Conservation (phyloP, 2,797 vertebrate species). For the Gorsachius magnificus region DNA sequence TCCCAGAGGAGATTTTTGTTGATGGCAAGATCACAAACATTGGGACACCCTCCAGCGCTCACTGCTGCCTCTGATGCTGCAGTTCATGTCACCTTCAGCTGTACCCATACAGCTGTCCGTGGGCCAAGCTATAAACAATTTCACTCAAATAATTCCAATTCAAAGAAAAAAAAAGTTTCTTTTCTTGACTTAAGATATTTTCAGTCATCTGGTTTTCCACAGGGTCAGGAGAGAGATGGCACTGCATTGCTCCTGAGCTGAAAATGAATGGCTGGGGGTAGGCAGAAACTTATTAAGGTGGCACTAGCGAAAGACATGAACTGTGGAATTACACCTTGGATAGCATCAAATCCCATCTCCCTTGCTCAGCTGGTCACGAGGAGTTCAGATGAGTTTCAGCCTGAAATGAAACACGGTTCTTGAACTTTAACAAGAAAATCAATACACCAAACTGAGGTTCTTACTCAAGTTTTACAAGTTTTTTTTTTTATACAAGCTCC, state of each 20-base stretch:
- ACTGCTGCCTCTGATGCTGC: background rate
- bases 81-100: background rate
- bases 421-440: constrained; percentile 32
- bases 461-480: background rate
- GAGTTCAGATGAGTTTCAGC: constrained; percentile 25
- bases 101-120: accelerated
- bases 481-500: background rate
- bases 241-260: constrained; percentile 32
- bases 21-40: background rate
- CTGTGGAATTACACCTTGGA: constrained; percentile 48
- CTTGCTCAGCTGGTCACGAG: constrained; percentile 42
- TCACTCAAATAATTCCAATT: background rate
- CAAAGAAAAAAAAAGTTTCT: background rate
- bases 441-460: background rate
- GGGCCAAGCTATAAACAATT: background rate
- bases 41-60: background rate
- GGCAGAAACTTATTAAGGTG: constrained; percentile 18
- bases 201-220: background rate
- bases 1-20: constrained; percentile 6
- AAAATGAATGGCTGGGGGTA: constrained; percentile 20
- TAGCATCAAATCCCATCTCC: constrained; percentile 46
- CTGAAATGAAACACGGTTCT: constrained; percentile 18
- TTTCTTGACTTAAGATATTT: background rate
- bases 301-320: background rate
- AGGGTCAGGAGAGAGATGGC: background rate